A percentile compares a stretch with the other conserved stretches of the same genome.
Evolutionary conservation across 2,797 vertebrate genomes (phyloP).

Genomic region (Pantherophis alleghaniensis): DNA sequence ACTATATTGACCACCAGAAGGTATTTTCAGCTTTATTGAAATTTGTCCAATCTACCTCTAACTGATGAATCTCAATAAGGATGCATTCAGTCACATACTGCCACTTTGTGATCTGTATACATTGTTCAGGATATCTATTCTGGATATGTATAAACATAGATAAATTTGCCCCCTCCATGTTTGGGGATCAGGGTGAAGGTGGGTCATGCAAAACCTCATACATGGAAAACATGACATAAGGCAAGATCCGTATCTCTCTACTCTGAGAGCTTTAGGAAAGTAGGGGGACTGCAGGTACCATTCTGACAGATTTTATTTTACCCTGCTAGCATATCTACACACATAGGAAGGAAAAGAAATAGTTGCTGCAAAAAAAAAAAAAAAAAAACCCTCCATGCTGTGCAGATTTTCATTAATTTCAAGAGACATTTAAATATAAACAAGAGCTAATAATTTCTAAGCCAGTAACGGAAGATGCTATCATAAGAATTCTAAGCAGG

Average conservation of each 20-base stretch:
- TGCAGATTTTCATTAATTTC: not conserved
- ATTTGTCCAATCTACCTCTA: not conserved
- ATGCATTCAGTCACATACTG: not conserved
- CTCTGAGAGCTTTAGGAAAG: not conserved
- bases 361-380: not conserved
- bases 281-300: not conserved
- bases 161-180: not conserved
- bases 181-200: not conserved
- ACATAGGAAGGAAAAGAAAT: not conserved
- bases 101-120: not conserved
- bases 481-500: not conserved
- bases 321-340: not conserved
- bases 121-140: not conserved
- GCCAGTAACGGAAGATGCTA: not conserved
- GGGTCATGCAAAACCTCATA: not conserved
- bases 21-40: not conserved
- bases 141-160: not conserved
- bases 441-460: not conserved
- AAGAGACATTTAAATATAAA: not conserved
- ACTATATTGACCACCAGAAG: not conserved
- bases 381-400: no score
- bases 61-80: not conserved
- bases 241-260: not conserved
- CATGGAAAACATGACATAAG: not conserved
- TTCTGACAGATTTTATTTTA: not conserved